These are phyloP conservation scores for Anser brachyrhynchus DNA, from an alignment of 2,113 vertebrate genomes.

Conservation along the genomic window DNA sequence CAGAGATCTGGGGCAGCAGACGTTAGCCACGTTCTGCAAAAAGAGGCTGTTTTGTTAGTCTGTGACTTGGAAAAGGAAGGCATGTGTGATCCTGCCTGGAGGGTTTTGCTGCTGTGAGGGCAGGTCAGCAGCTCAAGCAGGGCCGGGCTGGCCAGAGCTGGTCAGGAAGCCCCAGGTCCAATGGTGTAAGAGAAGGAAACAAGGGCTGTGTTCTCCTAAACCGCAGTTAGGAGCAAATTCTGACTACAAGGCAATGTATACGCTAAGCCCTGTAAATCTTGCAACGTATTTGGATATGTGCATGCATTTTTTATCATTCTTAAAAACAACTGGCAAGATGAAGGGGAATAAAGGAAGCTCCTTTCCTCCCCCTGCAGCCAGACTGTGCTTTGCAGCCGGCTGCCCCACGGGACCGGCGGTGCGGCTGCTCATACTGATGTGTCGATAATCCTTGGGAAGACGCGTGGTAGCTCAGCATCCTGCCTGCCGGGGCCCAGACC, in stretches of 20 bases:
- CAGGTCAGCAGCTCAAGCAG: neutral
- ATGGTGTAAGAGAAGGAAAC: fast-evolving
- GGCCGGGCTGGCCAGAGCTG: neutral
- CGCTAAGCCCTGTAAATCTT: neutral
- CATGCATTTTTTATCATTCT: fast-evolving
- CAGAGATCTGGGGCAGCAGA: neutral
- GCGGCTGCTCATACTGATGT: neutral
- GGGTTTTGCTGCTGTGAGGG: neutral
- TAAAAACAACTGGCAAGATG: neutral
- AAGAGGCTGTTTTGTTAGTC: neutral
- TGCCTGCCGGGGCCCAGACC: neutral
- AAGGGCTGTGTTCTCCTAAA: neutral
- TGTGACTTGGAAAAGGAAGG: neutral
- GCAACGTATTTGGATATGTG: fast-evolving
- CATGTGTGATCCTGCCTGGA: neutral
- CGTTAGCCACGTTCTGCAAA: neutral
- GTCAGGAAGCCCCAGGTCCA: neutral
- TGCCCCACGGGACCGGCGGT: neutral
- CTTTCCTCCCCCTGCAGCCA: neutral
- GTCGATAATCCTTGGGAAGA: neutral
- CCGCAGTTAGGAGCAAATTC: neutral
- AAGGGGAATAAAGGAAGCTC: neutral
- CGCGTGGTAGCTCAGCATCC: neutral
- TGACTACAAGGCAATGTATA: neutral
- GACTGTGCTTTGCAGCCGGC: neutral